Conservation (phyloP, 2,113 vertebrate genomes). For the Hippoglossus stenolepis region DNA sequence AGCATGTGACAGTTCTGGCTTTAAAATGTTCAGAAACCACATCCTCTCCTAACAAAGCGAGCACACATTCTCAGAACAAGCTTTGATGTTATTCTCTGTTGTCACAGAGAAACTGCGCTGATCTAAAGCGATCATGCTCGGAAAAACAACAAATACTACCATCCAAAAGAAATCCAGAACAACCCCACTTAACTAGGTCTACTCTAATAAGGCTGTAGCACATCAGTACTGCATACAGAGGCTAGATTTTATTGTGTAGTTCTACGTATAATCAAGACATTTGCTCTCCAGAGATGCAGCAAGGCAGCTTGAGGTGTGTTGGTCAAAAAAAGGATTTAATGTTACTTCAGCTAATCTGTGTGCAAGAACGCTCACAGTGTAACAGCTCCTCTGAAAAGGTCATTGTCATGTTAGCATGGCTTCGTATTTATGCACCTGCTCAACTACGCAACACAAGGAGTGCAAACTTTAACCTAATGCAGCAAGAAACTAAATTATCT, state of each 20-base stretch:
- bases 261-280: constrained; percentile 37
- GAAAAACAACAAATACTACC: constrained; percentile 4
- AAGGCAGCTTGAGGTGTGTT: constrained; percentile 64
- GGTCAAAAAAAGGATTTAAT: constrained; percentile 30
- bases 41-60: constrained; percentile 50
- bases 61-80: not conserved
- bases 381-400: constrained; percentile 45
- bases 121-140: constrained; percentile 32
- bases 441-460: not conserved
- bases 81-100: constrained; percentile 12
- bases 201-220: constrained; percentile 64
- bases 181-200: constrained; percentile 14
- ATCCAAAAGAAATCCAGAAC: constrained; percentile 3
- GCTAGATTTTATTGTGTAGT: constrained; percentile 34
- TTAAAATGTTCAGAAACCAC: constrained; percentile 47
- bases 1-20: constrained; percentile 31
- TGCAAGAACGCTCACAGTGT: constrained; percentile 30
- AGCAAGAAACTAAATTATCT: not conserved
- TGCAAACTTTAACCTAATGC: not conserved
- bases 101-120: constrained; percentile 11
- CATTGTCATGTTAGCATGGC: constrained; percentile 34
- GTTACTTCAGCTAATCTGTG: constrained; percentile 28
- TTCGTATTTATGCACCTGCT: constrained; percentile 27
- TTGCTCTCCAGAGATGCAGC: constrained; percentile 51
- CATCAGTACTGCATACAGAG: constrained; percentile 17